Conservation (phyloP, 2,113 vertebrate genomes). For the Cryptomyrus ogoouensis region DNA sequence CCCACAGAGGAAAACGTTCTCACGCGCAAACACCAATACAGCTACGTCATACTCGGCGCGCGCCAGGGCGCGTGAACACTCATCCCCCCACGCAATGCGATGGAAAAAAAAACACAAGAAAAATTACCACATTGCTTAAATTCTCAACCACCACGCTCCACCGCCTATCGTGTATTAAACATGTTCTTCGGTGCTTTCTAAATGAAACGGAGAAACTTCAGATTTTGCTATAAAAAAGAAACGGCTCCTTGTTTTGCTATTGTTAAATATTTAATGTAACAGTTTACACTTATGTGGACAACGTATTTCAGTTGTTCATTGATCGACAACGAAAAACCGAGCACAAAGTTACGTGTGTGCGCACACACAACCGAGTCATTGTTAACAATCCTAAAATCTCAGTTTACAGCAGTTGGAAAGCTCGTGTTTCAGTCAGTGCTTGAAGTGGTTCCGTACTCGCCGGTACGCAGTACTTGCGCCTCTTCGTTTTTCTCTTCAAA, state of each 20-base stretch:
- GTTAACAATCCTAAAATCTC: constrained; percentile 25
- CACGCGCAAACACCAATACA: constrained; percentile 6
- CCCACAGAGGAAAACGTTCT: not conserved
- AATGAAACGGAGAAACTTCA: not conserved
- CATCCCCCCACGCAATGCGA: not conserved
- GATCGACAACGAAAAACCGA: constrained; percentile 53
- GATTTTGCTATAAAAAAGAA: not conserved
- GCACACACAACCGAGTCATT: constrained; percentile 4
- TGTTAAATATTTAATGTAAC: constrained; percentile 64
- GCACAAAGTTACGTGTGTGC: constrained; percentile 33
- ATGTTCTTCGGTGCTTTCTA: not conserved
- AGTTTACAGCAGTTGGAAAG: constrained; percentile 63
- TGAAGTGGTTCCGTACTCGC: not conserved
- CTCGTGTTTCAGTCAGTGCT: constrained; percentile 34
- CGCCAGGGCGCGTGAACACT: not conserved
- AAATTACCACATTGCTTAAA: not conserved
- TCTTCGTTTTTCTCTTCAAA: not conserved
- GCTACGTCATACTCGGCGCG: constrained; percentile 21
- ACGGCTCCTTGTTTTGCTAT: constrained; percentile 49
- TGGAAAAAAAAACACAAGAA: not conserved
- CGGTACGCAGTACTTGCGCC: not conserved
- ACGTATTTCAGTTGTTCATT: constrained; percentile 47
- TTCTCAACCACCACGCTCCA: not conserved
- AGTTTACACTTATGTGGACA: constrained; percentile 61
- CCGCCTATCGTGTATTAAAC: not conserved